These are phyloP conservation scores for Taxidea taxus DNA, from an alignment of 2,113 vertebrate genomes.

Conservation along the genomic window DNA sequence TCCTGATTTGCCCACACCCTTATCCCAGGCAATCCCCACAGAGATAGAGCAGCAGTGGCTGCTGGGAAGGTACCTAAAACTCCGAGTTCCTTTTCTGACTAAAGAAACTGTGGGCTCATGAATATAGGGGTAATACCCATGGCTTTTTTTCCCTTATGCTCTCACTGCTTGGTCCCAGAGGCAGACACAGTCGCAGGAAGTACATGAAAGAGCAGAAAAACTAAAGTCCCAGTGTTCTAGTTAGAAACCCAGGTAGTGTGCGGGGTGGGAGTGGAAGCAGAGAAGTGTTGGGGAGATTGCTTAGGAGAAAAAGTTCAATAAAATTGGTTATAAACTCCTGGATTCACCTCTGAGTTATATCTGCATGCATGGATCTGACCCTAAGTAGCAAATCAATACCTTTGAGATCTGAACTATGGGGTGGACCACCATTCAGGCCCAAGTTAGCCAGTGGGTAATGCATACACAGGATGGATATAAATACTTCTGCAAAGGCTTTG, in stretches of 20 bases:
- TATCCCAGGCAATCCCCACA: not conserved
- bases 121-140: not conserved
- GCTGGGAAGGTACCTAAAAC: conserved; percentile 21
- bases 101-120: not conserved
- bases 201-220: not conserved
- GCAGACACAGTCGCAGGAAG: not conserved
- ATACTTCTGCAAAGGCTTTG: not conserved
- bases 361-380: not conserved
- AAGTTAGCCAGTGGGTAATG: not conserved
- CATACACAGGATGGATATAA: not conserved
- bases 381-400: not conserved
- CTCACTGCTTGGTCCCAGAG: not conserved
- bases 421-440: not conserved
- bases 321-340: not conserved
- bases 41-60: not conserved
- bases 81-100: not conserved
- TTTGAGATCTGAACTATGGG: not conserved
- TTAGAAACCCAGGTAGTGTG: not conserved
- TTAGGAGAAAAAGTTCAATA: not conserved
- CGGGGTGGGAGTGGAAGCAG: not conserved
- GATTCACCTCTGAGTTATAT: not conserved
- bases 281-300: not conserved
- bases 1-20: not conserved
- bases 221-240: not conserved
- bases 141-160: not conserved